phyloP scores from a whole-genome alignment of 2,113 vertebrate species.

The Alligator sinensis region DNA sequence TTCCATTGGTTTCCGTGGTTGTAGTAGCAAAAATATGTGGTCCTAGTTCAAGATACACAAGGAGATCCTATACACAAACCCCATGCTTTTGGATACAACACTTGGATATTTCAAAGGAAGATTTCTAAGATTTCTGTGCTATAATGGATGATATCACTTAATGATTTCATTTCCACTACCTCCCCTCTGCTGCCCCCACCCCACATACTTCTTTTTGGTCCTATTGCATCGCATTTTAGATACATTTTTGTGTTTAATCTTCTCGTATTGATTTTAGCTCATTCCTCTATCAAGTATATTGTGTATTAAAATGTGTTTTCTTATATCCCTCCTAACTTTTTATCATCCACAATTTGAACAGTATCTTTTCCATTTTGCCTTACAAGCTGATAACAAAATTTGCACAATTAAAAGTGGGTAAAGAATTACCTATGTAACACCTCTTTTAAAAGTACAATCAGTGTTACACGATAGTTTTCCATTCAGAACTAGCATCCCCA shows the following conservation, averaged over 20 bases:
- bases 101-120: neutral
- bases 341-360: neutral
- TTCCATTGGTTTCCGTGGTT: neutral
- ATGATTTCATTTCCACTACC: neutral
- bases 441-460: neutral
- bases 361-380: neutral
- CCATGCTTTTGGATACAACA: neutral
- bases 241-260: neutral
- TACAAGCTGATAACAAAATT: neutral
- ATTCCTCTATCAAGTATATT: neutral
- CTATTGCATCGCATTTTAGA: neutral
- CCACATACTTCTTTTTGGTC: neutral
- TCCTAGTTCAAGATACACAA: neutral
- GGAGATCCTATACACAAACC: neutral
- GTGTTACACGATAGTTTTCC: neutral
- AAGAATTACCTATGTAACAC: neutral
- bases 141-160: neutral
- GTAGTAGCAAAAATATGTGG: neutral
- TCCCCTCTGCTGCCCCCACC: neutral
- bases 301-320: accelerated
- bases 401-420: neutral
- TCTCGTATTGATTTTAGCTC: neutral
- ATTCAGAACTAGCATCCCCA: neutral
- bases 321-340: neutral
- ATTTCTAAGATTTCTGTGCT: neutral